Conservation (phyloP, 2,113 vertebrate genomes). For the Grantiella picta region DNA sequence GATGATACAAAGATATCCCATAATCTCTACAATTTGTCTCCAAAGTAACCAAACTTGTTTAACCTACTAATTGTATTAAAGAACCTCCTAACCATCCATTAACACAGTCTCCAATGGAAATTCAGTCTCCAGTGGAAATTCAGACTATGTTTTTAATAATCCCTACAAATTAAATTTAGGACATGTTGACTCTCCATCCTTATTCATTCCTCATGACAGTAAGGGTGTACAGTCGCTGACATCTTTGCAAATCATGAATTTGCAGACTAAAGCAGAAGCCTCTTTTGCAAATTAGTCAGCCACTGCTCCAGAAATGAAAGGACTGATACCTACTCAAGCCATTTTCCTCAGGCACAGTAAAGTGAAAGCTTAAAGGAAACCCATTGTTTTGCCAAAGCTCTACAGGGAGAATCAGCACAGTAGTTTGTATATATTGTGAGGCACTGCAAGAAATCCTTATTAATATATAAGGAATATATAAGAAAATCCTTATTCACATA, state of each 20-base stretch:
- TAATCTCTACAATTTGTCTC: not conserved
- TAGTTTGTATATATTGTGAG: not conserved
- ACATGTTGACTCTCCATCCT: not conserved
- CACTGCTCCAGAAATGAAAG: not conserved
- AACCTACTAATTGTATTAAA: not conserved
- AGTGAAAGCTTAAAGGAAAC: constrained; percentile 15
- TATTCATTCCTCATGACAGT: not conserved
- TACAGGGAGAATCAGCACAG: not conserved
- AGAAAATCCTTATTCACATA: not conserved
- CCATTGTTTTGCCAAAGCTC: not conserved
- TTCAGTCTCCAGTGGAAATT: not conserved
- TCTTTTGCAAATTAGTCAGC: not conserved
- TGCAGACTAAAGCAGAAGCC: not conserved
- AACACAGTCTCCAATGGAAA: not conserved
- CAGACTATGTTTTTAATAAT: not conserved
- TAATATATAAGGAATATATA: not conserved
- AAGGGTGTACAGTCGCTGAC: not conserved
- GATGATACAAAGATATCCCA: not conserved
- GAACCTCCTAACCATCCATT: not conserved
- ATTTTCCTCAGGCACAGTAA: not conserved
- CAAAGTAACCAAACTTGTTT: not conserved
- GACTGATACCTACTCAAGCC: not conserved
- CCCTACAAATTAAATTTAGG: not conserved
- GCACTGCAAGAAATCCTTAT: not conserved
- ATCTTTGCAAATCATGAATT: not conserved